Evolutionary conservation across 2,888 invertebrate species (phyloP).

Genomic region (Ectemnius continuus): DNA sequence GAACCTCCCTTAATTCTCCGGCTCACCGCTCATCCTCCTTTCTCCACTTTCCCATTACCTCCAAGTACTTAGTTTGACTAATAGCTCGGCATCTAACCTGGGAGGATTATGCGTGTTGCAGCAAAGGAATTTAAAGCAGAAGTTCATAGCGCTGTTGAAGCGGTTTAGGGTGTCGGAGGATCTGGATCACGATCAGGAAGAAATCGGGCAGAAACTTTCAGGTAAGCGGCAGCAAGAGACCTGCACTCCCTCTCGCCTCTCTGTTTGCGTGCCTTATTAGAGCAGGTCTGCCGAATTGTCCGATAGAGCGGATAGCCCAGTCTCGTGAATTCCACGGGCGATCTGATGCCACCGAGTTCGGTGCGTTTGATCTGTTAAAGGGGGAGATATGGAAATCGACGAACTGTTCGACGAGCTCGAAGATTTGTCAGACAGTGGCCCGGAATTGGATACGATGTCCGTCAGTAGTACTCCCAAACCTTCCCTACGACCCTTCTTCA

Average conservation of each 20-base stretch:
- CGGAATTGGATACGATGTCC: conserved; percentile 96
- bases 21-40: background rate
- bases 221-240: conserved; percentile 64
- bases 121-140: conserved; percentile 97
- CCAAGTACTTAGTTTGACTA: background rate
- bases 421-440: conserved; percentile 96
- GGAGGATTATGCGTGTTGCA: conserved; percentile 74
- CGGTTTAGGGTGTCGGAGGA: conserved; percentile 97
- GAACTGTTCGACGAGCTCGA: conserved; percentile 97
- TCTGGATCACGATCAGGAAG: conserved; percentile 82
- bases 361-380: conserved; percentile 67
- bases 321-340: background rate
- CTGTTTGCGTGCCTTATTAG: background rate
- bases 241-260: background rate
- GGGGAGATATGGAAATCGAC: conserved; percentile 93
- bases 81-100: background rate
- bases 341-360: background rate
- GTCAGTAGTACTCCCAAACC: conserved; percentile 98
- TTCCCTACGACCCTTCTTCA: conserved; percentile 95
- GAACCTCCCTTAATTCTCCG: background rate
- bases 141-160: conserved; percentile 95
- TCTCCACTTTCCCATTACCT: background rate
- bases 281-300: background rate
- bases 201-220: conserved; percentile 79
- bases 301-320: conserved; percentile 1